Evolutionary conservation across 2,888 invertebrate genomes (phyloP), one percentile per base, ranked within the genome.

Genomic region (Koerneria pararmatus): DNA sequence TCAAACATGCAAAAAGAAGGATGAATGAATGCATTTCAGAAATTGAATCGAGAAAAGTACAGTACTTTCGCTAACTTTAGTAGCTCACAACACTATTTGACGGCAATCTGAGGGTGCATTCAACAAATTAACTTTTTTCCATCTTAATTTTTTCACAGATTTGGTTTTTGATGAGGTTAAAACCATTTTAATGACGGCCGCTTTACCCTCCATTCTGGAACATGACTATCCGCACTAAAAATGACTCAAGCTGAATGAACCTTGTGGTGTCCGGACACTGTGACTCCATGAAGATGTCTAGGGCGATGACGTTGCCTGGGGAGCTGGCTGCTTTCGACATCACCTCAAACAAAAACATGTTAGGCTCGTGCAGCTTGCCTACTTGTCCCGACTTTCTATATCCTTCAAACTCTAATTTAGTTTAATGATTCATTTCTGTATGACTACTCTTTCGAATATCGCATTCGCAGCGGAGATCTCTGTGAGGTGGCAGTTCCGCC

Each of bases 241-340:
- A n/a, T 29, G 15, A 27, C 32, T 11, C 19, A 1, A 15, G 1
- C 15, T 65, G 60, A 70, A 64, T 34, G 41, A 62, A 75, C 69
- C 76, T 67, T 3, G 80, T 76, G 6, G 82, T 82, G 66, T 82
- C 82, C 1, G 82, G 82, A 68, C 82, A 82, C 67, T 80, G 82
- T 6, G 82, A 71, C 64, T 82, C 82, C 82, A 83, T 79, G 69
- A 76, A 83, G 57, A 83, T 70, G 15, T 76, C 80, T 11, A 82
- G 58, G 57, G 68, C 68, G 11, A 81, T 73, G 35, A 70, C 68
- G 62, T 78, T 80, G 59, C 73, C 61, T n/a, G 24, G 34, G n/a
- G 19, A 19, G n/a, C 19, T 41, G 51, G 61, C 46, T 24, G 65
- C 59, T 5, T 56, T 19, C 1, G 68, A 53, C 69, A 71, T 71